phyloP scores from a whole-genome alignment of 1,140 invertebrate species.

The Spodoptera frugiperda region DNA sequence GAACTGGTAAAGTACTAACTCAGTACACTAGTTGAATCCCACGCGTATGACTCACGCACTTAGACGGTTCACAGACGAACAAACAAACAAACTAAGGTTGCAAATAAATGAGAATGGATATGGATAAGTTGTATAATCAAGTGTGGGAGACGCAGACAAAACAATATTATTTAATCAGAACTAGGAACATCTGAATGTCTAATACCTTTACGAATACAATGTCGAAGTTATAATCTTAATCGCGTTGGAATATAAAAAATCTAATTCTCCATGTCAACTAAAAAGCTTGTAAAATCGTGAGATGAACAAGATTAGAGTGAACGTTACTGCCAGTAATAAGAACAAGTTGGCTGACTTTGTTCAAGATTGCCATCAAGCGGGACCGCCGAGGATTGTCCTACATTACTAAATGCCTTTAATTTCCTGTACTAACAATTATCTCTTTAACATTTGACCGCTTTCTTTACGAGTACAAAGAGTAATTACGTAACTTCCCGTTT shows the following conservation, averaged over 20 bases:
- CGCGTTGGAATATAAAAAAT: constrained; percentile 4
- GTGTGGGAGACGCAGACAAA: constrained; percentile 37
- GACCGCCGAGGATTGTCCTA: constrained; percentile 69
- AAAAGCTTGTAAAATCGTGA: constrained; percentile 45
- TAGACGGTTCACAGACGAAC: constrained; percentile 70
- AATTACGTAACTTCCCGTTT: constrained; percentile 65
- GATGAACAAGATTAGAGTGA: constrained; percentile 47
- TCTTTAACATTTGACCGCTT: constrained; percentile 85
- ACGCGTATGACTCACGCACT: constrained; percentile 70
- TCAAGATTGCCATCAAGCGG: constrained; percentile 56
- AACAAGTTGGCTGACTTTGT: constrained; percentile 40
- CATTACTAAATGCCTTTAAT: constrained; percentile 82
- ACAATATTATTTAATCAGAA: constrained; percentile 19
- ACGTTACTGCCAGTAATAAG: constrained; percentile 38
- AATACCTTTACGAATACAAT: neutral
- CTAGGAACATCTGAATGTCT: neutral
- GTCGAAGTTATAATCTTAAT: neutral
- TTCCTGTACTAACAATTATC: constrained; percentile 84
- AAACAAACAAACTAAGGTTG: constrained; percentile 54
- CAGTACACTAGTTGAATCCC: constrained; percentile 58
- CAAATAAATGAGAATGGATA: constrained; percentile 48
- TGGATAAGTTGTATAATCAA: constrained; percentile 32
- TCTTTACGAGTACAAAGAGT: constrained; percentile 72
- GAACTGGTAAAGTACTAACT: constrained; percentile 32
- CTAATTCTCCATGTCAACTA: constrained; percentile 37